phyloP scores from a whole-genome alignment of 2,113 vertebrate species.

The Melanotaenia duboulayi region DNA sequence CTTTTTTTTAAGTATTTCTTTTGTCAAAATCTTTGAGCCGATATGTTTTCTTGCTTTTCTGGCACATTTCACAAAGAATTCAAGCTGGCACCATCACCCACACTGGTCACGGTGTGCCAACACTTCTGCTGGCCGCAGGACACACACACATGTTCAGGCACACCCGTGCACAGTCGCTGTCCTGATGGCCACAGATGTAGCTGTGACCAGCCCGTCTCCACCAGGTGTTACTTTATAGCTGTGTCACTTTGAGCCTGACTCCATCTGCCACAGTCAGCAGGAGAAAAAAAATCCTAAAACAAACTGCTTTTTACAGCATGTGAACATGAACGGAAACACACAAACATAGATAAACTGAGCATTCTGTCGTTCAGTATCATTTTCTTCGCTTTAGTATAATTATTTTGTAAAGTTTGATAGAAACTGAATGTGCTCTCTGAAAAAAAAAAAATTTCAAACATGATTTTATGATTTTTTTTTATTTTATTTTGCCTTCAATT shows the following conservation, averaged over 20 bases:
- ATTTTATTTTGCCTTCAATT: neutral
- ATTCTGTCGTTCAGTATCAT: neutral
- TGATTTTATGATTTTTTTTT: no score
- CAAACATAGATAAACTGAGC: constrained; percentile 14
- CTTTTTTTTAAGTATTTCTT: constrained; percentile 19
- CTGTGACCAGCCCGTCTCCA: constrained; percentile 74
- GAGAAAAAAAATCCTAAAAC: constrained; percentile 43
- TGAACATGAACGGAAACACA: constrained; percentile 30
- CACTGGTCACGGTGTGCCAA: constrained; percentile 61
- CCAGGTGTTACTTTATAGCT: constrained; percentile 83
- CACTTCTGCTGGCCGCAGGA: constrained; percentile 67
- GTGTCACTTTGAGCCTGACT: constrained; percentile 81
- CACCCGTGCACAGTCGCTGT: constrained; percentile 25
- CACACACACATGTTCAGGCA: constrained; percentile 52
- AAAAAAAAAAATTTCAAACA: no score
- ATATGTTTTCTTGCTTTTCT: constrained; percentile 72
- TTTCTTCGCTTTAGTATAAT: neutral
- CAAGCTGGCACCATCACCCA: constrained; percentile 68
- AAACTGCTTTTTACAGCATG: constrained; percentile 50
- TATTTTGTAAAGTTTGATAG: neutral
- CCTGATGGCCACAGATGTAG: constrained; percentile 82
- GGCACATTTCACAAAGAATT: constrained; percentile 64
- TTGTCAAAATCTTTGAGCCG: constrained; percentile 66
- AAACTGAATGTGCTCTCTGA: neutral
- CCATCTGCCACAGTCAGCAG: constrained; percentile 79